Percentiles rank a stretch among this genome's conserved stretches.
These are phyloP conservation scores for Sebastes aleutianus DNA, from an alignment of 2,797 vertebrate species.

Conservation along the genomic window DNA sequence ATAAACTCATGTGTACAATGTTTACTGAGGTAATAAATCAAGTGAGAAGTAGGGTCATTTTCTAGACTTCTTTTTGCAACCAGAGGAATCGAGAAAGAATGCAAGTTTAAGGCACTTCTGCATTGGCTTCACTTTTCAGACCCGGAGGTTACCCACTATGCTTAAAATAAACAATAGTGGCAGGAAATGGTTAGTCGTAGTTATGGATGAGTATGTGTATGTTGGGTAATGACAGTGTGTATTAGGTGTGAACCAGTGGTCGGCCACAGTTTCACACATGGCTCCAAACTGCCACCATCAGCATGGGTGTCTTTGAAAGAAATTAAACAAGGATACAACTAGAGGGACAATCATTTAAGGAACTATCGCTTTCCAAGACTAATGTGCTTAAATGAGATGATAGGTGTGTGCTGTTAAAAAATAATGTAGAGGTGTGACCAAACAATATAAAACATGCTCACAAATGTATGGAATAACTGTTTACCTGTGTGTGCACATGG, in stretches of 20 bases:
- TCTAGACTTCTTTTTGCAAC: too few relatives aligned
- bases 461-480: not conserved
- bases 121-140: too few relatives aligned
- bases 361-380: not conserved
- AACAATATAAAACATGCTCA: not conserved
- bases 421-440: not conserved
- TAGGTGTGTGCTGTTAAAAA: not conserved
- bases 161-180: not conserved
- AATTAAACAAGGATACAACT: not conserved
- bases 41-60: too few relatives aligned
- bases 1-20: too few relatives aligned
- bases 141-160: too few relatives aligned
- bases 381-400: not conserved
- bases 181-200: not conserved
- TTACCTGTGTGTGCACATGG: not conserved
- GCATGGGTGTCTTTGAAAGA: conserved; percentile 14
- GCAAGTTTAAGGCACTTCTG: too few relatives aligned
- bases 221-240: not conserved
- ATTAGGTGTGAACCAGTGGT: conserved; percentile 29
- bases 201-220: not conserved
- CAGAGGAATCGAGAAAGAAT: too few relatives aligned
- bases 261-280: conserved; percentile 8
- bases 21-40: too few relatives aligned
- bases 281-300: conserved; percentile 44
- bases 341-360: not conserved